Evolutionary conservation across 2,797 vertebrate species (phyloP), one percentile per base, ranked within the genome.

Genomic region (Discoglossus pictus): DNA sequence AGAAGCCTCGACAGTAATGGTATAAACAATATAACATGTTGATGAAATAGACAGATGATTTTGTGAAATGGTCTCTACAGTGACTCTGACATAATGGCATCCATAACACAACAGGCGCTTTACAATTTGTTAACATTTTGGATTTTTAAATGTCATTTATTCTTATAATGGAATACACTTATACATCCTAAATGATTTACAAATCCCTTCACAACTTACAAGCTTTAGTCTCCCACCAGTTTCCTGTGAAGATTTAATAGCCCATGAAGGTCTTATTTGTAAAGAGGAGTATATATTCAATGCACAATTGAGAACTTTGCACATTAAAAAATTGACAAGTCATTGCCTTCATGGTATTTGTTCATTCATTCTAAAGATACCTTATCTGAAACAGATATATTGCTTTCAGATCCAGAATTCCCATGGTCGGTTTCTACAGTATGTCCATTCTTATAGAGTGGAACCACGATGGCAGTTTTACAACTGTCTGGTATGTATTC

Each of bases 401-500:
- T 35, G 27, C 12, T 56, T 56, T 56, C 31, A 20, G 47, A 69
- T 61, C 18, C 20, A 48, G 44, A 55, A 63, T 64, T 58, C 18
- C 38, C 35, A 64, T 15, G 61, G 52, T 71, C 68, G 51, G 17
- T 24, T 38, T 63, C 43, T 71, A 64, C 44, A 58, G 17, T 56
- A 25, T 56, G 59, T 55, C 58, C 66, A 69, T 70, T 71, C 64
- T 70, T 58, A 39, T 11, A 58, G 36, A 55, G 40, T 56, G 59
- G 59, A 63, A 48, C 67, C 34, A 38, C 25, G 54, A 60, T 71
- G 68, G 52, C 61, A 71, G 68, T 20, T 71, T 71, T 71, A 71
- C 68, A 71, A 71, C 68, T 61, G 68, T 71, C 68, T 71, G 68
- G 68, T 58, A 63, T 71, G 53, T 11, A 58, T 24, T 42, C 31